Conservation (phyloP, 2,113 vertebrate genomes). For the Morone saxatilis region DNA sequence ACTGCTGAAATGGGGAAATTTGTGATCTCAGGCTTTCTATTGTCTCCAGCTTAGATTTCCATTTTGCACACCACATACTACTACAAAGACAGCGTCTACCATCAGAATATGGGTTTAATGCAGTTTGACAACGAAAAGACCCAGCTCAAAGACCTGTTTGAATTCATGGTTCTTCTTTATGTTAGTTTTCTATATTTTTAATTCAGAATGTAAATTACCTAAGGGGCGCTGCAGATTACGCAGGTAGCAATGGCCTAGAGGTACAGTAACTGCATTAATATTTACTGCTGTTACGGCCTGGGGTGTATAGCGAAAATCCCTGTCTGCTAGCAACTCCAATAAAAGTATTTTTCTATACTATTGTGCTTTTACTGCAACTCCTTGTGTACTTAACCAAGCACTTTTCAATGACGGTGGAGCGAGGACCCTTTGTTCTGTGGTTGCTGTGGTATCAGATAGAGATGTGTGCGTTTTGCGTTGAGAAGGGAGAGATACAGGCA, state of each 20-base stretch:
- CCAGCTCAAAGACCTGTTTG: background rate
- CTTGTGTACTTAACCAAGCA: background rate
- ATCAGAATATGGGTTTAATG: background rate
- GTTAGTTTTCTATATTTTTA: conserved; percentile 14
- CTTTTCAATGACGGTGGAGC: conserved; percentile 12
- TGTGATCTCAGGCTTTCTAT: background rate
- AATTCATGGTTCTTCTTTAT: background rate
- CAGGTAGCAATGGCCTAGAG: background rate
- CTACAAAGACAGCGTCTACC: background rate
- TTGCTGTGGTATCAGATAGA: conserved; percentile 65
- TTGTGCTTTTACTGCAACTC: background rate
- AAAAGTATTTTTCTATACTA: background rate
- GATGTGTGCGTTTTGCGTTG: conserved; percentile 37
- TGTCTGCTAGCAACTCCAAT: background rate
- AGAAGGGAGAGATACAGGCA: background rate
- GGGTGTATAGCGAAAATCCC: background rate
- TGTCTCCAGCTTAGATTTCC: background rate
- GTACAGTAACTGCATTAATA: conserved; percentile 14
- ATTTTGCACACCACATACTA: background rate
- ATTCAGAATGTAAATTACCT: conserved; percentile 18
- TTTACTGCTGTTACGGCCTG: background rate
- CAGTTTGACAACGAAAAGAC: background rate
- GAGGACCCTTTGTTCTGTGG: conserved; percentile 57
- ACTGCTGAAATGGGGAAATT: background rate
- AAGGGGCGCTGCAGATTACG: conserved; percentile 4